Base-by-base conservation (phyloP, 2,888 invertebrate species). In the Ophion ventricosus region DNA sequence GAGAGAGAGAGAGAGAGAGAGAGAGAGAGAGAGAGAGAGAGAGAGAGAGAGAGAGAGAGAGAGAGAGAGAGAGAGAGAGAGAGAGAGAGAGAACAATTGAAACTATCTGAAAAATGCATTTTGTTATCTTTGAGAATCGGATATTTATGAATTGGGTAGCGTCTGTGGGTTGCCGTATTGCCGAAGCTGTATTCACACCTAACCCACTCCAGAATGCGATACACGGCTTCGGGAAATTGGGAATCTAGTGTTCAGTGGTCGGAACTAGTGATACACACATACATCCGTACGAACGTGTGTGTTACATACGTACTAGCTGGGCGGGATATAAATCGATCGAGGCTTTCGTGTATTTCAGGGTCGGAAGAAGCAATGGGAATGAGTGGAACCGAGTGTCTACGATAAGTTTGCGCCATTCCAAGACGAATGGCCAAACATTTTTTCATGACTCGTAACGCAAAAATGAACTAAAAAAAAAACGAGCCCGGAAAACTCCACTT, bases 271-370 rank as follows among this genome's bases (percentile, higher is more conserved):
- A 66, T 56, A 76, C 63, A 64, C 40, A 40, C 20, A 26, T 14
- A 70, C 29, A 54, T n/a, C 10, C 7, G 26, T 56, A 29, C 56
- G 57, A n/a, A 25, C 23, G 17, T 61, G n/a, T 40, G 59, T 43
- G 2, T 72, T 59, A 61, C n/a, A 11, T 29, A 17, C 14, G n/a
- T 40, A 57, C 35, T 59, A 43, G 43, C 8, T 59, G 43, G 78
- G 86, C 84, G 82, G 87, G 87, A 87, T 87, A 88, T 85, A 87
- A 89, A 90, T 88, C 87, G 87, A 90, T 89, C 86, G 86, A 75
- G 82, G 87, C 83, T 77, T 72, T 87, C 86, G 84, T 87, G 86
- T 87, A 66, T 73, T 66, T 59, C 88, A 85, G 75, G 82, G 78
- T 79, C 75, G 80, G 85, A 87, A 88, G 87, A 88, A 88, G 87